Evolutionary conservation across 2,113 vertebrate species (phyloP), one percentile per base, ranked within the genome.

Genomic region (Marmota flaviventris): DNA sequence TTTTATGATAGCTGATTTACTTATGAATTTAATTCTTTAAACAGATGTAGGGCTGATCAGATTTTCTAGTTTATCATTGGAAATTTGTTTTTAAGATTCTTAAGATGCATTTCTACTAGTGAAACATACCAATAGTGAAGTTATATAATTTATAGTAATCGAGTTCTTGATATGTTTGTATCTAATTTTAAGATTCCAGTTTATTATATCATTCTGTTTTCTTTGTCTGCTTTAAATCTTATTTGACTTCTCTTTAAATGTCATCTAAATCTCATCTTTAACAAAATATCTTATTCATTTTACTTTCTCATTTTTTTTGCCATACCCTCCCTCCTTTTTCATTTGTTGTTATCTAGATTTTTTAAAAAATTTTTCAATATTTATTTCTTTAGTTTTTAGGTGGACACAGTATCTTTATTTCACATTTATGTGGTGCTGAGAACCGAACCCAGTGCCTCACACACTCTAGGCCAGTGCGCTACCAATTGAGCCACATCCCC

Each of bases 21-120:
- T 70, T 77, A 82, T 34, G 42, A 94, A 91, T 89, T 92, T 56
- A n/a, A 8, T 16, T 53, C 91, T 95, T 82, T 42, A n/a, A 56
- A 69, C 34, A 77, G 32, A 85, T 4, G 37, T 20, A 29, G 32
- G 3, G 5, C 29, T 89, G 63, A 91, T 89, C 8, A 73, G 20
- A 51, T 84, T 93, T 95, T 87, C 27, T 79, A 12, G 12, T 84
- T 70, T 82, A 29, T 73, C 24, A 77, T 4, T n/a, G 32, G 6
- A 81, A 48, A 4, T 67, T 85, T 87, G 29, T 87, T 94, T 75
- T 85, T 51, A 29, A 56, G 9, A 27, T 61, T 61, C 78, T 75
- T 51, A 24, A 4, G 51, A 9, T 58, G 2, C 83, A n/a, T 58
- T 65, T 75, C 37, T 48, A 69, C 56, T 72, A 84, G 67, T 4